Percentiles rank a stretch among this genome's conserved stretches.
phyloP scores from a whole-genome alignment of 2,797 vertebrate species.

The Clarias fuscus region DNA sequence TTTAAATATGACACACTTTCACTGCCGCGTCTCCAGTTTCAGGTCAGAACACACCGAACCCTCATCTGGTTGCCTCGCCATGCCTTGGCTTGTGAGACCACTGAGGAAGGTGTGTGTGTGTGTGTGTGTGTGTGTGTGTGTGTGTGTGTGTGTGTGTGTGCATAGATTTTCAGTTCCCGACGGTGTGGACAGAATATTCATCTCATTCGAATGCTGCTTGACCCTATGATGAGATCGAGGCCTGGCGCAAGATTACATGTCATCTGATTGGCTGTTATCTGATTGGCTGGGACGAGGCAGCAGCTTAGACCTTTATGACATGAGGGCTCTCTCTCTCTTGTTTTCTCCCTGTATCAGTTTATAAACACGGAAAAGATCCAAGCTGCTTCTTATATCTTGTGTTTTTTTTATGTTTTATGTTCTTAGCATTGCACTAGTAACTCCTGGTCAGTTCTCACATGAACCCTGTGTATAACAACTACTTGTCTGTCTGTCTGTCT shows the following conservation, averaged over 20 bases:
- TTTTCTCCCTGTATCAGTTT: background rate
- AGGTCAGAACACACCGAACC: constrained; percentile 14
- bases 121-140: constrained; percentile 2
- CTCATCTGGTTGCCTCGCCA: background rate
- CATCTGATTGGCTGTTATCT: background rate
- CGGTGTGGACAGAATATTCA: background rate
- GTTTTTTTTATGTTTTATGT: background rate
- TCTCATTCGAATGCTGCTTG: background rate
- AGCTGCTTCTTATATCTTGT: no score
- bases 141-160: constrained; percentile 11
- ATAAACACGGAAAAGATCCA: no score
- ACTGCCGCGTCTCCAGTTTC: background rate
- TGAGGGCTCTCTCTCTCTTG: background rate
- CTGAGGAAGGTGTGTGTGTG: background rate
- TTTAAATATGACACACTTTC: constrained; percentile 49
- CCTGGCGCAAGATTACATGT: background rate
- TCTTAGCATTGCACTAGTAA: no score
- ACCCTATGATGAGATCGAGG: background rate
- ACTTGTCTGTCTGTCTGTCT: no score
- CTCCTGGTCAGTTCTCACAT: no score
- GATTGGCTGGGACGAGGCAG: background rate
- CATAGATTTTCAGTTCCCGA: background rate
- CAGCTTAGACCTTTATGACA: background rate
- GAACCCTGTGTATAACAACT: no score
- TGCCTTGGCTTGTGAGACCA: background rate